Percentiles rank a stretch among this genome's conserved stretches.
phyloP scores from a whole-genome alignment of 2,888 invertebrate genomes.

The Phengaris alcon region DNA sequence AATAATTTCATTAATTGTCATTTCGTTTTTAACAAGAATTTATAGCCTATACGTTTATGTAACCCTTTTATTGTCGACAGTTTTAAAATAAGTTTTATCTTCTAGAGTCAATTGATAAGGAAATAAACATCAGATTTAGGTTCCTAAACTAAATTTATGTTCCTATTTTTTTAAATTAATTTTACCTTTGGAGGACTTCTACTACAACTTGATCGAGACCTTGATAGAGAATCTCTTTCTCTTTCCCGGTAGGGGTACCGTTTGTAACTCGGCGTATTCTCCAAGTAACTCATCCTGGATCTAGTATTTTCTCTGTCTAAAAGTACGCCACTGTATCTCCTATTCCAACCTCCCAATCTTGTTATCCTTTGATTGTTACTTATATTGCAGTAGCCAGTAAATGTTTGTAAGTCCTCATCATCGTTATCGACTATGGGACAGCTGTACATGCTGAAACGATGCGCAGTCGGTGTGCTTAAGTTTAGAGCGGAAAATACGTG shows the following conservation, averaged over 20 bases:
- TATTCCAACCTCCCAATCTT: constrained; percentile 67
- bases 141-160: no score
- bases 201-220: constrained; percentile 72
- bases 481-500: constrained; percentile 86
- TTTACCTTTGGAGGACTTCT: constrained; percentile 74
- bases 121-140: no score
- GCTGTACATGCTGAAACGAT: constrained; percentile 83
- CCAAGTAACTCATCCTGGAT: constrained; percentile 68
- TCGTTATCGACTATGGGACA: constrained; percentile 80
- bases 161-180: background rate
- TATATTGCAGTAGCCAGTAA: constrained; percentile 70
- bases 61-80: background rate
- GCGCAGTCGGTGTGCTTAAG: constrained; percentile 81
- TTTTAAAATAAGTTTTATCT: no score
- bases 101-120: no score
- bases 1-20: constrained; percentile 35
- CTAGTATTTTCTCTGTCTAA: constrained; percentile 67
- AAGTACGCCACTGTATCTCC: constrained; percentile 63
- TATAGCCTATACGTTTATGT: background rate
- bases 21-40: background rate
- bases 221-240: constrained; percentile 51
- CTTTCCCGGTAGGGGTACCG: constrained; percentile 63
- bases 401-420: constrained; percentile 67
- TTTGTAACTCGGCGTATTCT: constrained; percentile 79
- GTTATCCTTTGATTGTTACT: constrained; percentile 73